These are phyloP conservation scores for Pseudorectes ferrugineus DNA, from an alignment of 2,113 vertebrate genomes.

Conservation along the genomic window DNA sequence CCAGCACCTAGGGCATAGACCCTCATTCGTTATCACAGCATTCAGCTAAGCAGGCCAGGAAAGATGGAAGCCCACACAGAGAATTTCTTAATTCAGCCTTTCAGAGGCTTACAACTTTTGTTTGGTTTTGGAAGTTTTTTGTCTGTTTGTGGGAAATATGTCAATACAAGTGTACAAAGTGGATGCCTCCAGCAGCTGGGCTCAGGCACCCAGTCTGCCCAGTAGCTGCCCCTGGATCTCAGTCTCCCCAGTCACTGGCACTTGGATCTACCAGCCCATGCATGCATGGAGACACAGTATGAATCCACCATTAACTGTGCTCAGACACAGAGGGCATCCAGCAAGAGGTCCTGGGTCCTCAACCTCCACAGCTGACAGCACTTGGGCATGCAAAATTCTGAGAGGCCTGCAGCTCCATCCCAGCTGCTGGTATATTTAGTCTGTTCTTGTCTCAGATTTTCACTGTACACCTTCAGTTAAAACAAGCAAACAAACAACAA, in stretches of 20 bases:
- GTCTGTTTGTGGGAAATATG: background rate
- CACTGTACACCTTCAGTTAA: background rate
- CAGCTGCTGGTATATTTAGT: background rate
- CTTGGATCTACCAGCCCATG: accelerated
- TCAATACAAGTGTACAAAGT: no score
- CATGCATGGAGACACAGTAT: background rate
- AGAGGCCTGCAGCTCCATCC: background rate
- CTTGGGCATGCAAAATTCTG: background rate
- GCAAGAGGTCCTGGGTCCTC: background rate
- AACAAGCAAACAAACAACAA: background rate
- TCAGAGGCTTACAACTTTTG: background rate
- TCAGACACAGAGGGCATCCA: background rate
- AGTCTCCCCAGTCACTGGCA: background rate
- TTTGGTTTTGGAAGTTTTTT: background rate
- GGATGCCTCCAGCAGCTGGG: background rate
- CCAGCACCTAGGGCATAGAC: background rate
- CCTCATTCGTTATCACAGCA: background rate
- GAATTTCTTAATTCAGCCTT: background rate
- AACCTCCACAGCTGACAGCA: background rate
- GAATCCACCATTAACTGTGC: background rate
- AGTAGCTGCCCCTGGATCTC: background rate
- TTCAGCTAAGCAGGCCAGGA: background rate
- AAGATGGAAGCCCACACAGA: background rate
- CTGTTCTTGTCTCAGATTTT: background rate
- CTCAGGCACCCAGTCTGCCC: background rate